Percentiles rank a stretch among this genome's conserved stretches.
These are phyloP conservation scores for Masticophis lateralis DNA, from an alignment of 2,797 vertebrate species.

Conservation along the genomic window DNA sequence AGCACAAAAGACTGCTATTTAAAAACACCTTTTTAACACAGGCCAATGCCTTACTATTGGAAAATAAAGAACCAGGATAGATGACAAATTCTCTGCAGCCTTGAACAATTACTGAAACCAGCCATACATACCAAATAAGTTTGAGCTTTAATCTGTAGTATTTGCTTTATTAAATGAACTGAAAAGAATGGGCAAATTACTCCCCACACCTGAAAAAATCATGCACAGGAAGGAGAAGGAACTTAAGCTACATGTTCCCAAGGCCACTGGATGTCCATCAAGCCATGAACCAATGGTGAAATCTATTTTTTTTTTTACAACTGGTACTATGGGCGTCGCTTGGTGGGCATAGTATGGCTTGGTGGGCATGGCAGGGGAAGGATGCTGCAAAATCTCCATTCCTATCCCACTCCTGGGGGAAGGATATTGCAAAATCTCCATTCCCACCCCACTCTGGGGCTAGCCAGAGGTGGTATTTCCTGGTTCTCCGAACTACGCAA, in stretches of 20 bases:
- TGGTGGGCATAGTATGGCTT: too few species aligned
- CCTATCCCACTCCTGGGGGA: too few species aligned
- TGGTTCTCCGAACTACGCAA: too few species aligned
- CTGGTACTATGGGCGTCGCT: too few species aligned
- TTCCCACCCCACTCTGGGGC: too few species aligned
- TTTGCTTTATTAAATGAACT: neutral
- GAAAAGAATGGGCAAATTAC: neutral
- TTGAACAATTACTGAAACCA: neutral
- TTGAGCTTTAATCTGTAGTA: too few species aligned
- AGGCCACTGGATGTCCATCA: neutral
- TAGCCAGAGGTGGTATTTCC: too few species aligned
- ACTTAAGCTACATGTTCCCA: neutral
- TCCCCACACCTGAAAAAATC: neutral
- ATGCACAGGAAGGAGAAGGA: neutral
- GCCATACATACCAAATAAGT: neutral
- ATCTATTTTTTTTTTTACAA: too few species aligned
- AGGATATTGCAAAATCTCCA: too few species aligned
- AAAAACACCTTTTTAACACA: slow-evolving; percentile 14
- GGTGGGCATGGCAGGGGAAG: too few species aligned
- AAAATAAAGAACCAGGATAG: slow-evolving; percentile 22
- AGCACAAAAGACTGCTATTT: neutral
- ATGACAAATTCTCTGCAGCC: fast-evolving
- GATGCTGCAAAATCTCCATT: too few species aligned
- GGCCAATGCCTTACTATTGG: neutral
- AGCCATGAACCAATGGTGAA: neutral